Evolutionary conservation across 2,113 vertebrate species (phyloP), one percentile per base, ranked within the genome.

Genomic region (Chaetops frenatus): DNA sequence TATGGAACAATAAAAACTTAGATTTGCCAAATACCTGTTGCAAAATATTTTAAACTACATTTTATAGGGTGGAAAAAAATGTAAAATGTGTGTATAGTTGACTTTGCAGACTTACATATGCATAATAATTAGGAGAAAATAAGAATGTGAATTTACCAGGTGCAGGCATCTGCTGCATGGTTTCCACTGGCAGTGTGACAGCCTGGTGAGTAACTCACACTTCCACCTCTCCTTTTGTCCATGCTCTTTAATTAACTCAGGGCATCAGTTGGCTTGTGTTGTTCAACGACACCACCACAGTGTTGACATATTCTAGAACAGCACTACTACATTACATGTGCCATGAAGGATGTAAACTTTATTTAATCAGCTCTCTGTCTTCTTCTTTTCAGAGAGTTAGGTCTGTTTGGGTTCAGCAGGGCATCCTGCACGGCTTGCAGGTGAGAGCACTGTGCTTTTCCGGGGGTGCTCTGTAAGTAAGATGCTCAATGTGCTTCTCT

Each of bases 381-480:
- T 12, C 25, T 44, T 86, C 45, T 65, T 11, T n/a, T 72, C 22
- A 24, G 57, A 33, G 14, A 19, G 21, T 76, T 79, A 31, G 19
- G 5, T 77, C 10, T 66, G 6, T 27, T 21, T 42, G 24, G 38
- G 22, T 44, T 76, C 45, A 42, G 29, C 11, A 8, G 25, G 48
- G 33, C 10, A 1, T 35, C 22, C 58, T 56, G 50, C 31, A 21
- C 0, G 7, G 56, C 33, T 70, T 70, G 57, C 6, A 20, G 61
- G 36, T 0, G 0, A 22, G 0, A 22, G 23, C 1, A 1, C 53
- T 54, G 28, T 48, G 35, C 23, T 62, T 57, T 77, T 77, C 21
- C 4, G 2, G 1, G 2, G 14, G 21, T 58, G 50, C n/a, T 50
- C 27, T 47, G 33, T 64, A 25, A 61, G 33, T 47, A 10, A n/a